Evolutionary conservation across 53 echinoderm and acorn worm species (phyloP).

Genomic region (Temnopleurus reevesii): DNA sequence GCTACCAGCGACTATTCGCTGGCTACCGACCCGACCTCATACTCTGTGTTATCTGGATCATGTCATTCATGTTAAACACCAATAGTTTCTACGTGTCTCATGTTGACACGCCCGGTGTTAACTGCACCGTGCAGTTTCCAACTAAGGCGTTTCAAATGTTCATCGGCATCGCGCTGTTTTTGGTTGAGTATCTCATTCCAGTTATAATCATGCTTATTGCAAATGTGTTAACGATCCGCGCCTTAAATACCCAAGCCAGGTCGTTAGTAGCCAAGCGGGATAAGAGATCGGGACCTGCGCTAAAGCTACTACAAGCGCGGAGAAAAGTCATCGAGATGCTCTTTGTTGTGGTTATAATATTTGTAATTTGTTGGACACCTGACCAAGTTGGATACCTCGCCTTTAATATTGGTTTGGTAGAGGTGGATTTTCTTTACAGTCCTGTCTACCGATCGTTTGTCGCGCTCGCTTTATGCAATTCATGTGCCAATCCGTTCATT

Average conservation of each 20-base stretch:
- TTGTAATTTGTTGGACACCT: constrained; percentile 94
- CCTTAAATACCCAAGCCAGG: constrained; percentile 68
- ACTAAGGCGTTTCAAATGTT: constrained; percentile 67
- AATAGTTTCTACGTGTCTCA: constrained; percentile 67
- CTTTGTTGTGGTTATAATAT: constrained; percentile 80
- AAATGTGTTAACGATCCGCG: constrained; percentile 62
- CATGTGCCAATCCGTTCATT: constrained; percentile 87
- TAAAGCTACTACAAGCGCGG: constrained; percentile 66
- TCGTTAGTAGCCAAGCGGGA: constrained; percentile 51
- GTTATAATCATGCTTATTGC: constrained; percentile 72
- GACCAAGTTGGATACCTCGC: constrained; percentile 82
- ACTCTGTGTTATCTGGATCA: constrained; percentile 65
- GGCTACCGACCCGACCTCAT: constrained; percentile 63
- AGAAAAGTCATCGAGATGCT: constrained; percentile 81
- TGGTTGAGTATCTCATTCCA: constrained; percentile 69
- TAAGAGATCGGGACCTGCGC: constrained; percentile 68
- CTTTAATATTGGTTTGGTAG: constrained; percentile 74
- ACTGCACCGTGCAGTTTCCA: constrained; percentile 66
- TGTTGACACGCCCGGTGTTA: constrained; percentile 43
- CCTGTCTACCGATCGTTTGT: constrained; percentile 76
- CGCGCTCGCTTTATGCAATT: constrained; percentile 82
- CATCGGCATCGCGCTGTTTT: constrained; percentile 63
- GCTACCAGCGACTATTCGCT: constrained; percentile 70
- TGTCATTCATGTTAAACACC: constrained; percentile 61
- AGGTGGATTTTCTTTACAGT: constrained; percentile 68